Base-by-base conservation (phyloP, 2,888 invertebrate species). In the Boloria selene region DNA sequence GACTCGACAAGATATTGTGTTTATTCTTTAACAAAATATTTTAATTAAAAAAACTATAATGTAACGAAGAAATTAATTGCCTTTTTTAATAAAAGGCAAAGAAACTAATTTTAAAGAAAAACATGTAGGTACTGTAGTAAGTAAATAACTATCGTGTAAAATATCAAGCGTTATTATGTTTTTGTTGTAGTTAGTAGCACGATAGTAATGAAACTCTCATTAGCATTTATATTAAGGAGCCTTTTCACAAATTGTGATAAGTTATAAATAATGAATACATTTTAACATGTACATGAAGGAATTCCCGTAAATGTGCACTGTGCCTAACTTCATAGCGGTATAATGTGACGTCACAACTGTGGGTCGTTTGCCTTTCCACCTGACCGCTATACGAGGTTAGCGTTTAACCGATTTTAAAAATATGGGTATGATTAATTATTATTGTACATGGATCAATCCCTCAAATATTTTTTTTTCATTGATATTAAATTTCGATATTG, bases 331-430 rank as follows among this genome's bases (percentile, higher is more conserved):
- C 22, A 16, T 65, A 69, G 63, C 68, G 65, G 68, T 69, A 65
- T 17, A 22, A 26, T 1, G 61, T 61, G 69, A 69, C 66, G 69
- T 69, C 63, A 66, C 26, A 38, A n/a, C 26, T 44, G 47, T 47
- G 56, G 69, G 66, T 67, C 69, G 49, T 67, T 69, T 22, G 55
- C 66, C 69, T 64, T 61, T 61, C 63, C 61, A 69, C 66, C 66
- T 69, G 66, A 69, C 64, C 66, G 66, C 64, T 66, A 67, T 56
- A 16, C 61, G 53, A 61, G 60, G 52, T 61, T 61, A 50, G n/a
- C 52, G 50, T 45, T 65, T 60, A 5, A 47, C 45, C 45, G 45
- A 56, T 26, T 50, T 50, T 31, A 13, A 4, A 59, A 38, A 38
- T 18, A 18, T 59, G 14, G 13, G 26, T 38, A 49, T 38, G 4